Percentiles rank a stretch among this genome's conserved stretches.
phyloP scores from a whole-genome alignment of 2,113 vertebrate genomes.

The Brachirus orientalis region DNA sequence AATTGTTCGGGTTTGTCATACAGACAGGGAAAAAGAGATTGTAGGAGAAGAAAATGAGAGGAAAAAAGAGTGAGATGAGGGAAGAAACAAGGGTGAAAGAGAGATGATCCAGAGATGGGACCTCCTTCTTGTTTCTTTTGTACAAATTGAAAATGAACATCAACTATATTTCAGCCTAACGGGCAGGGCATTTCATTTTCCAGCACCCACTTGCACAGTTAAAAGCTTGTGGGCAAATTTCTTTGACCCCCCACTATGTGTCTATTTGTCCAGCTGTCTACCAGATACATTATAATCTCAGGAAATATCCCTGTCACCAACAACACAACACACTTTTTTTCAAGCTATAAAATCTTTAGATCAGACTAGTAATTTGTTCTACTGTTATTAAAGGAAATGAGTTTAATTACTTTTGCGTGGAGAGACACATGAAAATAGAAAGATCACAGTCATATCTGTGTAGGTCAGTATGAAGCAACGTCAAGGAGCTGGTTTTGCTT shows the following conservation, averaged over 20 bases:
- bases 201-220: conserved; percentile 1
- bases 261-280: conserved; percentile 23
- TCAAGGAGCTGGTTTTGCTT: too few relatives aligned
- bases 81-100: not conserved
- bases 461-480: not conserved
- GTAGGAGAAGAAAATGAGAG: conserved; percentile 40
- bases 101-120: not conserved
- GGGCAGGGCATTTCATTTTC: conserved; percentile 30
- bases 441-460: not conserved
- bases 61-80: conserved; percentile 9
- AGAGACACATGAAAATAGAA: not conserved
- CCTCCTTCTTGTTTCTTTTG: not conserved
- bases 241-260: not conserved
- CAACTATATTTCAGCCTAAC: conserved; percentile 5
- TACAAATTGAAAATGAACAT: not conserved
- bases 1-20: conserved; percentile 65
- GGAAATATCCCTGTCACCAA: not conserved
- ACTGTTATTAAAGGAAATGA: not conserved
- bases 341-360: not conserved
- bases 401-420: not conserved
- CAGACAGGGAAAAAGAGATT: conserved; percentile 38
- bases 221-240: not conserved
- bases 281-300: conserved; percentile 12
- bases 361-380: not conserved
- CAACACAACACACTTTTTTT: not conserved